Evolutionary conservation across 2,888 invertebrate species (phyloP), one percentile per base, ranked within the genome.

Genomic region (Tinea semifulvella): DNA sequence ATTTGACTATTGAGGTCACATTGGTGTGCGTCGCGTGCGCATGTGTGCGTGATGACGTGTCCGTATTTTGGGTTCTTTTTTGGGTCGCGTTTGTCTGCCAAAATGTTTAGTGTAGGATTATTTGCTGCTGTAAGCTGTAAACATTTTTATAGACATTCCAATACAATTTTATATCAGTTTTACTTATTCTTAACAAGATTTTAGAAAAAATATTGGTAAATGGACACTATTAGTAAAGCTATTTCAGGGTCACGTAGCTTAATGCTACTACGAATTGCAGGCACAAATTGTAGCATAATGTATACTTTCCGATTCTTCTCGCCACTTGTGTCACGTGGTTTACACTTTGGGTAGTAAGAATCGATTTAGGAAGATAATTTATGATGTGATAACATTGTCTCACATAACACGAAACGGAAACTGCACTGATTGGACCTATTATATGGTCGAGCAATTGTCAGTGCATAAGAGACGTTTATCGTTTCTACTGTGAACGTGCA

Each of bases 1-100:
- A 65, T 65, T 64, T 56, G 18, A 46, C 51, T 55, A 66, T 61
- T 53, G 54, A 52, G 65, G 64, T 51, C 65, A 53, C 46, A 20
- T 60, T 58, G 49, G 58, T 54, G 60, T 54, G 56, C 44, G 53
- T 40, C 11, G 14, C 14, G 14, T 20, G 22, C 14, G 40, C 5
- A 14, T 40, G 40, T 40, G 40, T 40, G 40, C 17, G 40, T 40
- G 40, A 40, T 40, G 40, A 36, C 36, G 36, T 36, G 36, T 36
- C 36, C 18, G 18, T 36, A 36, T 36, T 36, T 36, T 36, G 18
- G 36, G 36, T 36, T 36, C 36, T 36, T 18, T 36, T 36, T 36
- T 36, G 18, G 36, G 36, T 36, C 36, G 18, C 36, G 18, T 36
- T 36, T 36, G 17, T 3, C 18, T 36, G 36, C 36, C 36, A 36